These are phyloP conservation scores for Anhinga rufa DNA, from an alignment of 2,113 vertebrate species.

Conservation along the genomic window DNA sequence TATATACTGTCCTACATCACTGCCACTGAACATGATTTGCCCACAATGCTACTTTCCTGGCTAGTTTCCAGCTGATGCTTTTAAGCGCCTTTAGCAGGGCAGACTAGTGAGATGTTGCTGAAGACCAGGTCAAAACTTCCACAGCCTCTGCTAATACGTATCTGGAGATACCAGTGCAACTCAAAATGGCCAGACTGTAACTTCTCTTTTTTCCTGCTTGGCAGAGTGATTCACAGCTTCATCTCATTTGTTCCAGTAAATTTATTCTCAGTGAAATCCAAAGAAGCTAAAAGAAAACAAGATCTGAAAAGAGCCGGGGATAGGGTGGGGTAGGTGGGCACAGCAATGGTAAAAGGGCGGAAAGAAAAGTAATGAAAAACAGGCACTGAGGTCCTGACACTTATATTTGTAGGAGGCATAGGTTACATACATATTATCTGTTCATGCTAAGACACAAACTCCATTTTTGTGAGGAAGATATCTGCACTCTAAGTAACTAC, in stretches of 20 bases:
- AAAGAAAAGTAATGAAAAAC: neutral
- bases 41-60: neutral
- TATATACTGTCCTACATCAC: accelerated
- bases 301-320: neutral
- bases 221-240: neutral
- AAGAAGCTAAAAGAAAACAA: neutral
- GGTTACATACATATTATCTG: neutral
- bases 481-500: neutral
- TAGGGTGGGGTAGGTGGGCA: no score
- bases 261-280: neutral
- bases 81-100: neutral
- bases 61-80: neutral
- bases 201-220: neutral
- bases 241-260: neutral
- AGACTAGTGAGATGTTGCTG: neutral
- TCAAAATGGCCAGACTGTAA: neutral
- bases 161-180: neutral
- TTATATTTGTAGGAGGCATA: neutral
- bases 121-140: neutral
- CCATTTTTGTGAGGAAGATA: neutral
- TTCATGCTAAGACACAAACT: neutral
- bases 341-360: neutral
- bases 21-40: neutral
- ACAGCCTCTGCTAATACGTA: neutral
- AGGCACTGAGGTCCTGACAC: neutral